Evolutionary conservation across 1,140 invertebrate species (phyloP), one percentile per base, ranked within the genome.

Genomic region (Oryctes rhinoceros): DNA sequence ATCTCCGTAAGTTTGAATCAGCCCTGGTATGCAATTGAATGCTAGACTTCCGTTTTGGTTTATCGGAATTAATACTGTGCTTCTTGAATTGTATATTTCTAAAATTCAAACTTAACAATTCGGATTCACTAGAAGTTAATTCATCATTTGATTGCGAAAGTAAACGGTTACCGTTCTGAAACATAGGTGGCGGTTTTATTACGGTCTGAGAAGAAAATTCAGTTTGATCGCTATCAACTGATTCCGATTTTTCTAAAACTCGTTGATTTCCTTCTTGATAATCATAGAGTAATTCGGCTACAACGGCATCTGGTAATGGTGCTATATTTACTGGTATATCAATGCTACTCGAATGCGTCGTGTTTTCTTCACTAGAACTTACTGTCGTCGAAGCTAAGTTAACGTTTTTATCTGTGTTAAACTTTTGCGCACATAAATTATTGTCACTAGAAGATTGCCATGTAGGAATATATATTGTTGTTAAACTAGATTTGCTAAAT

Each of bases 111-210:
- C 24, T 71, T 13, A 71, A 71, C 35, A 37, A 71, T 24, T 59
- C 53, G 5, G 65, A 13, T 35, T 10, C 7, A 71, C 18, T 20
- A 3, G 30, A 71, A 81, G 78, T 84, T 74, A 86, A 76, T 76
- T 81, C 83, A 48, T 80, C 79, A 35, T 82, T 81, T 13, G 77
- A 67, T 24, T 80, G 76, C 67, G 81, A 39, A 48, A 81, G 77
- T 59, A 80, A 53, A 30, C 71, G 48, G n/a, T 79, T 82, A 13
- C 18, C 78, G 59, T 82, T 84, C 44, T 78, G 83, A 84, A 91
- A 91, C 89, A 91, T 90, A 5, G 88, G 88, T 5, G 90, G 90
- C 3, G 91, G 91, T 84, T 90, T 90, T 49, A 91, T 85, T 30
- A 91, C 83, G 74, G 82, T 82, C 76, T 82, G 82, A 30, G 85